Evolutionary conservation across 2,113 vertebrate species (phyloP), one percentile per base, ranked within the genome.

Genomic region (Notechis scutatus): DNA sequence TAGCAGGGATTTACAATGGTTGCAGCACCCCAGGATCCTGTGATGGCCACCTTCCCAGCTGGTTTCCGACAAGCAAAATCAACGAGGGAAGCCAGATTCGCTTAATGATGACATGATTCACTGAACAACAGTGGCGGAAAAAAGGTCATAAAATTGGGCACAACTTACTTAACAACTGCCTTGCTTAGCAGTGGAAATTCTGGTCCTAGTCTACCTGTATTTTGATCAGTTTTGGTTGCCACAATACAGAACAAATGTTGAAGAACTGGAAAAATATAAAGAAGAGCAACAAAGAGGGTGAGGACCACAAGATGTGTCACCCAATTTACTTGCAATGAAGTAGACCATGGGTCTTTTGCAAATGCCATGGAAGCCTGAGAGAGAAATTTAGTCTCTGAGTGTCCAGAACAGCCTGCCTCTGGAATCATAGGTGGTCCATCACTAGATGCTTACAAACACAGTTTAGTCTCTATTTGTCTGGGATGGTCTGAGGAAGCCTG

Each of bases 251-350:
- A 74, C 14, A 5, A 74, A 74, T 74, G 29, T n/a, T 74, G 64
- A 74, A 74, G 29, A 74, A 34, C 1, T 74, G 69, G 15, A 74
- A 74, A 39, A 18, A 18, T 74, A 39, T 15, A 20, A 1, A 52
- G 50, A 74, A 74, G 64, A 74, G 15, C 69, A 74, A 39, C n/a
- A 74, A 39, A 20, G 69, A 39, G n/a, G n/a, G 5, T 74, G n/a
- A 39, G n/a, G 97, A 98, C 98, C 98, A 97, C 97, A 97, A 97
- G 98, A 98, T 98, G 97, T 98, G 98, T 96, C 95, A 96, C 95
- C 97, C 98, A 98, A 98, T 99, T 99, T 98, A 98, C 98, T 99
- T 99, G 99, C 98, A 99, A 99, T 99, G 98, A 98, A 98, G 94
- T 87, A 97, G 97, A 97, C 96, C 97, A 97, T 4, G 94, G 95